Evolutionary conservation across 1,140 invertebrate genomes (phyloP), one percentile per base, ranked within the genome.

Genomic region (Latrodectus geometricus): DNA sequence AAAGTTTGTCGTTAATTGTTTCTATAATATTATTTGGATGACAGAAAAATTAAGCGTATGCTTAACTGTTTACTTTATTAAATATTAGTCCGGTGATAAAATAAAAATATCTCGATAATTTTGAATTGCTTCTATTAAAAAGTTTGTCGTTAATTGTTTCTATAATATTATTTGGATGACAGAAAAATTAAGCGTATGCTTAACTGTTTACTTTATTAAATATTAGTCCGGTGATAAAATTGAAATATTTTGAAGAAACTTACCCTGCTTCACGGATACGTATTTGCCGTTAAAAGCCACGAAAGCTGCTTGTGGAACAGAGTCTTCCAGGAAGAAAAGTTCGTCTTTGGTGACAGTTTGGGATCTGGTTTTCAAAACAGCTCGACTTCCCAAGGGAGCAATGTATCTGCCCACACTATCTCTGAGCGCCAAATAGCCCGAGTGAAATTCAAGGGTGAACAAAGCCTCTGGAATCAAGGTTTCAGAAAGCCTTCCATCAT

Each of bases 221-320:
- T 35, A 35, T 35, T 35, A 35, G 35, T 35, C 35, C 35, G 35
- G 5, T 35, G 35, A 35, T 35, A 1, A 35, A 5, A 35, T 35
- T 35, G 1, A 35, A 35, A 35, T 35, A 3, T 35, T 35, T 35
- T 35, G 1, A 35, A 35, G 35, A 14, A 68, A 90, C 92, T 91
- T 91, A 97, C 97, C 98, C 95, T 99, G 98, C 92, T 98, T 99
- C 56, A 98, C 97, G 49, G 97, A 99, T 72, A 98, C 97, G 91
- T 97, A 98, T 93, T 97, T 95, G 82, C 96, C 95, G 91, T 99
- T 99, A 87, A 98, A 93, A 0, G 97, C 97, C 15, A 79, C 88
- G 90, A 99, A 97, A 70, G 89, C 89, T 2, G 89, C 88, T 82
- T 90, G 89, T 0, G 97, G 97, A 88, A 98, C 93, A 23, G 97